These are phyloP conservation scores for Paraplagusia blochii DNA, from an alignment of 2,113 vertebrate species.

Conservation along the genomic window DNA sequence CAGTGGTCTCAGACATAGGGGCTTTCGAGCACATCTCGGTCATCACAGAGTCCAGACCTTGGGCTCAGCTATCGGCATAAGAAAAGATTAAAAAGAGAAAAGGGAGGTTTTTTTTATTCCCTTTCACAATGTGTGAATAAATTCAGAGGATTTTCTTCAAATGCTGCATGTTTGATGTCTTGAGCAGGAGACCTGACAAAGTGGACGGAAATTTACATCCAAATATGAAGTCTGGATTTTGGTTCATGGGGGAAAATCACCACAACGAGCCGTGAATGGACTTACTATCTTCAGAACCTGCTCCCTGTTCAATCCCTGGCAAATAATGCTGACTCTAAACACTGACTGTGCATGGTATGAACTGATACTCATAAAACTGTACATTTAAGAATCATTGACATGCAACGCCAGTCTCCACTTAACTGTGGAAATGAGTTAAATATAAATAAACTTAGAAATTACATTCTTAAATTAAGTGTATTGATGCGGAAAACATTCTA, in stretches of 20 bases:
- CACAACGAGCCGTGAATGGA: not conserved
- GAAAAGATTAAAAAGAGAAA: too few species aligned
- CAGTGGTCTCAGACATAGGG: too few species aligned
- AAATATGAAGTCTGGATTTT: not conserved
- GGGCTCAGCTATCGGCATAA: too few species aligned
- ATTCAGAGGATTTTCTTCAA: not conserved
- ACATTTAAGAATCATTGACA: not conserved
- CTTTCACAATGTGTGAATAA: not conserved
- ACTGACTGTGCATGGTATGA: not conserved
- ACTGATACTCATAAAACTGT: not conserved
- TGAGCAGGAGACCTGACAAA: too few species aligned
- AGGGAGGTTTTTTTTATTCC: too few species aligned
- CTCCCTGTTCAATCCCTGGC: not conserved
- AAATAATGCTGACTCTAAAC: not conserved
- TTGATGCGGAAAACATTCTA: too few species aligned
- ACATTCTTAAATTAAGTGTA: not conserved
- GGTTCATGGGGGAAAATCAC: not conserved
- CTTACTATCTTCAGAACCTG: not conserved
- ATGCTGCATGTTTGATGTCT: not conserved
- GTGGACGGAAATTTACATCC: not conserved
- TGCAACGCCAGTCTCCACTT: slow-evolving; percentile 4
- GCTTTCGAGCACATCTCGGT: too few species aligned
- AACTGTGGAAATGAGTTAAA: not conserved
- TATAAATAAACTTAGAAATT: slow-evolving; percentile 4
- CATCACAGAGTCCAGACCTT: too few species aligned